These are phyloP conservation scores for Xiphorhynchus elegans DNA, from an alignment of 2,113 vertebrate genomes.

Conservation along the genomic window DNA sequence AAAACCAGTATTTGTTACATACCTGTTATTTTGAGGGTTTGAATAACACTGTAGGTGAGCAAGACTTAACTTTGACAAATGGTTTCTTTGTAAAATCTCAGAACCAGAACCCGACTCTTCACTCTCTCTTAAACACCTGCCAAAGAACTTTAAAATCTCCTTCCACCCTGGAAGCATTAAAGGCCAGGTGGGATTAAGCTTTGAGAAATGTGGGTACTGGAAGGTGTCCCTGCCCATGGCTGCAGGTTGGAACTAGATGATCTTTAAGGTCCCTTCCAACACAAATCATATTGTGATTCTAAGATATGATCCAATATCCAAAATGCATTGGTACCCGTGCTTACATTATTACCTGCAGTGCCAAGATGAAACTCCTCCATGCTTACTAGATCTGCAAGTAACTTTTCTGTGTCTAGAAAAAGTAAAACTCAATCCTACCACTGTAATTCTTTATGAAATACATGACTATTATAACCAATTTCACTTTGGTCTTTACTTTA, in stretches of 20 bases:
- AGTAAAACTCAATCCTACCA: not conserved
- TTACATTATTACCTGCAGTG: not conserved
- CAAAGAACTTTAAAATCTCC: not conserved
- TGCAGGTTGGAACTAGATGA: not conserved
- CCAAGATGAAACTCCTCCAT: not conserved
- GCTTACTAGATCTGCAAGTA: not conserved
- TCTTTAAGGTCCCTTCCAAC: not conserved
- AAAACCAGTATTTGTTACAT: not conserved
- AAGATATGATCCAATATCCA: fast-evolving
- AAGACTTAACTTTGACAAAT: not conserved
- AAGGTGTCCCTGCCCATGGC: not conserved
- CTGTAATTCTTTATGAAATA: not conserved
- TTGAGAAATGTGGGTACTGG: fast-evolving
- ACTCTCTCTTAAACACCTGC: not conserved
- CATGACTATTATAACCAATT: not conserved
- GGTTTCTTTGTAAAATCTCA: not conserved
- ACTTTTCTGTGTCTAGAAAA: not conserved
- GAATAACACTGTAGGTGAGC: not conserved
- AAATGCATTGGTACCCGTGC: not conserved
- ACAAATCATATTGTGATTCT: not conserved
- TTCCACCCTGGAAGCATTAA: not conserved
- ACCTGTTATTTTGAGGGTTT: not conserved
- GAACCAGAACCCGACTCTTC: not conserved
- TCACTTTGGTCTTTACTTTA: not conserved
- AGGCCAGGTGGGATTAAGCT: not conserved